Base-by-base conservation (phyloP, 2,797 vertebrate genomes). In the Phrynocephalus forsythii region DNA sequence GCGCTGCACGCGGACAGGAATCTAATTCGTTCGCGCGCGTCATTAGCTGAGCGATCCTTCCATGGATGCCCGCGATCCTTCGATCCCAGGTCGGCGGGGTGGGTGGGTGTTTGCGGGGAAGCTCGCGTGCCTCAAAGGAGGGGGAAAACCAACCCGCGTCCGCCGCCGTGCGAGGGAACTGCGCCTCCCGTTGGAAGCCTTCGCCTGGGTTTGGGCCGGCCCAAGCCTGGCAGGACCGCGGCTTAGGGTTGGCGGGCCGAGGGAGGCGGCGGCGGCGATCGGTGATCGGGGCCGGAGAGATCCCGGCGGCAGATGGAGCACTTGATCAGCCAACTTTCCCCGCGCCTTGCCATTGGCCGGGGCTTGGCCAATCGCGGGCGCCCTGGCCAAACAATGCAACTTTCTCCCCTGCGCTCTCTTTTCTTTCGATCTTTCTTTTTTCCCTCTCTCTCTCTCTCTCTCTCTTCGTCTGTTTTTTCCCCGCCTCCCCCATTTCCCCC, bases 331-430 rank as follows among this genome's bases (percentile, higher is more conserved):
- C 26, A n/a, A 71, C 77, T 87, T 50, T 48, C 77, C 50, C 60
- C 5, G 63, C 1, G 30, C 13, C 6, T 4, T 63, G 33, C 85
- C 16, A 87, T 87, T 87, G 88, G 88, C 82, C 56, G 48, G 22
- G 48, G 26, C 6, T 2, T 2, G 68, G 56, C 88, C 88, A 89
- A 89, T 89, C 28, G 60, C 56, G 28, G 56, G 88, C 85, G 68
- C 60, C 81, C 30, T 44, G 18, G 75, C 3, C 85, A 26, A 84
- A 89, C 88, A 89, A 89, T 89, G 79, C 87, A 26, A 69, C 87
- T 85, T 80, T 85, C 71, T 67, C 78, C 2, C 79, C 9, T 9
- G 13, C 71, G 7, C 67, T 33, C 85, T 44, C 56, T 84, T 83
- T 44, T 67, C 71, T 69, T 66, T 72, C 80, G 48, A 2, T 22